Base-by-base conservation (phyloP, 2,113 vertebrate genomes). In the Campylorhamphus procurvoides region DNA sequence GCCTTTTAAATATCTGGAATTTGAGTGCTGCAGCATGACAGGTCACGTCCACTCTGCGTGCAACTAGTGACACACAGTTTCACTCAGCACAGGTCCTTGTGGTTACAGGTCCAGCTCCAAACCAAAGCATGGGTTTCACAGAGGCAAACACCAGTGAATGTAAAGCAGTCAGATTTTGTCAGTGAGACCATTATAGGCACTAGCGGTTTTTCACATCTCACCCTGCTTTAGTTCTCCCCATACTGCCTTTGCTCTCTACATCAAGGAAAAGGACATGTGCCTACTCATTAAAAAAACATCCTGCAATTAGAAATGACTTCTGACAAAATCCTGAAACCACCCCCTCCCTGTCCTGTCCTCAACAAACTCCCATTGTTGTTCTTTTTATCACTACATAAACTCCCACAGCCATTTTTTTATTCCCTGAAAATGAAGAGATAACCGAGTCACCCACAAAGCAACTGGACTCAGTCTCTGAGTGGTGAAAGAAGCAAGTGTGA, bases 401-500 rank as follows among this genome's bases (percentile, higher is more conserved):
- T 60, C 88, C 63, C 85, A 66, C 52, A 76, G 77, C 73, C 82
- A 22, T 83, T 89, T 90, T 89, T 89, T 88, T 74, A 96, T 93
- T 95, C 89, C 83, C 89, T 92, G 84, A 86, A 97, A 94, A 87
- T 6, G 18, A 89, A 87, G 62, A 91, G 95, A 84, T 84, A 89
- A 96, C 12, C 17, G 56, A 95, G 75, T 87, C 58, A 88, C 66
- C 23, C 49, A 35, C 10, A 74, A 91, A 81, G 82, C 52, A 74
- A 81, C 13, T 59, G 75, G 76, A 62, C 64, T 85, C 42, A 20
- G 91, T 87, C 83, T 52, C 92, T 47, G 93, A 91, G 96, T 68
- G 77, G 55, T 71, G 90, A 97, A 95, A 96, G 95, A 90, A 93
- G 92, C 62, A 92, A 95, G 97, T 96, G 97, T 96, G 94, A 94